A percentile compares a stretch with the other conserved stretches of the same genome.
Evolutionary conservation across 2,113 vertebrate species (phyloP).

Genomic region (Rattus rattus): DNA sequence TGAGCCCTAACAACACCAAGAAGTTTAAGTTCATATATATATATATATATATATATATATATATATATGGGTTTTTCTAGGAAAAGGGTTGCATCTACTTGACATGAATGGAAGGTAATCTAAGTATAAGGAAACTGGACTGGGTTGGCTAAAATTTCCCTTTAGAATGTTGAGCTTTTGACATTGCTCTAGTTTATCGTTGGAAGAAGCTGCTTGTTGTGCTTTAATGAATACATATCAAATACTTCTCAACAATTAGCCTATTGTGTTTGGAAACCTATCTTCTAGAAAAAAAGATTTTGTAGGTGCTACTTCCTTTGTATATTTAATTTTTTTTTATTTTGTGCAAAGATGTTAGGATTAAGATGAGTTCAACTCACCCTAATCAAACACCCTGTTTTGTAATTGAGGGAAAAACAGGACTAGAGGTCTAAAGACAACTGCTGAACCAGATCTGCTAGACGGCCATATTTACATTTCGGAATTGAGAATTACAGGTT

Average conservation of each 20-base stretch:
- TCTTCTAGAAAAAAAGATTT: background rate
- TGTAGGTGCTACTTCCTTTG: background rate
- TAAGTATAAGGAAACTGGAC: slow-evolving; percentile 33
- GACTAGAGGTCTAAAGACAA: slow-evolving; percentile 22
- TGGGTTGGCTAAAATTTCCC: slow-evolving; percentile 41
- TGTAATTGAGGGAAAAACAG: background rate
- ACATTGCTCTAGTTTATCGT: slow-evolving; percentile 5
- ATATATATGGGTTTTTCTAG: background rate
- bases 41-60: no score
- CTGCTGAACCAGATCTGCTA: background rate
- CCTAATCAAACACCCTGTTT: slow-evolving; percentile 22
- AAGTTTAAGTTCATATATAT: background rate
- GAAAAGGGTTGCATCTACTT: background rate
- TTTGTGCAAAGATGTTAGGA: background rate
- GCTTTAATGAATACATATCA: background rate
- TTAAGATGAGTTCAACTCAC: background rate
- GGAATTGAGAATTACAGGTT: slow-evolving; percentile 12
- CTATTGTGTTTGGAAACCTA: slow-evolving; percentile 9
- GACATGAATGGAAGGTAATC: slow-evolving; percentile 1
- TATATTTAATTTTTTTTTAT: background rate
- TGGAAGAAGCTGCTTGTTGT: background rate
- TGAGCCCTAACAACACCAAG: background rate
- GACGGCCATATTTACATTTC: background rate
- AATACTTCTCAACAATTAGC: slow-evolving; percentile 51
- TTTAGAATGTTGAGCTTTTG: background rate